Evolutionary conservation across 1,140 invertebrate genomes (phyloP), one percentile per base, ranked within the genome.

Genomic region (Polypedilum pembai): DNA sequence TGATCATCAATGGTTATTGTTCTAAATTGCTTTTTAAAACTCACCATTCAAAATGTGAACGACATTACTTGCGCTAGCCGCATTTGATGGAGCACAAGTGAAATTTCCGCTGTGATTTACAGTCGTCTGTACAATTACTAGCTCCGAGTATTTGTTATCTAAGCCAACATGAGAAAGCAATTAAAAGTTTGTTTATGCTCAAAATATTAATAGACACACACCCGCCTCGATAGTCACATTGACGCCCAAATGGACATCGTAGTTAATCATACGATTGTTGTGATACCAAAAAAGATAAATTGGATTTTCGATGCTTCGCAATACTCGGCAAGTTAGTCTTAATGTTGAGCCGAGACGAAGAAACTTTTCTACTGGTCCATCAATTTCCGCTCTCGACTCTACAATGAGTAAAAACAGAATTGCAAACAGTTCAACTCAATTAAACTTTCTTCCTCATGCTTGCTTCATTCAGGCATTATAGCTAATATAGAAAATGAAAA

Each of bases 201-300:
- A 33, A 33, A 33, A 33, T 33, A 33, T 33, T 33, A 33, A 33
- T 33, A 1, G 24, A 33, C 12, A 56, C 17, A 20, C 20, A 69
- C 65, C 56, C 1, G 76, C 73, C 74, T 92, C 88, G 1, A 90
- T 89, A 66, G 89, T 92, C 15, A 93, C 89, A 77, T 89, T 90
- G 45, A 89, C 86, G 12, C 88, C 88, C 73, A 86, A 85, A 77
- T 88, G 87, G 65, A 84, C 82, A 80, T 91, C 89, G 80, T 89
- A 91, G 80, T 90, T 91, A 77, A 91, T 88, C 88, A 91, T 90
- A 18, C 88, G 85, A 76, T 85, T 86, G 79, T 89, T 89, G 83
- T 91, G 90, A 79, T 90, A 92, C 90, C 90, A 91, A 81, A 91
- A 91, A 8, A 91, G 83, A 78, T 87, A 91, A 8, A 86, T 85